phyloP scores from a whole-genome alignment of 2,888 invertebrate species.

The Bombylius major region DNA sequence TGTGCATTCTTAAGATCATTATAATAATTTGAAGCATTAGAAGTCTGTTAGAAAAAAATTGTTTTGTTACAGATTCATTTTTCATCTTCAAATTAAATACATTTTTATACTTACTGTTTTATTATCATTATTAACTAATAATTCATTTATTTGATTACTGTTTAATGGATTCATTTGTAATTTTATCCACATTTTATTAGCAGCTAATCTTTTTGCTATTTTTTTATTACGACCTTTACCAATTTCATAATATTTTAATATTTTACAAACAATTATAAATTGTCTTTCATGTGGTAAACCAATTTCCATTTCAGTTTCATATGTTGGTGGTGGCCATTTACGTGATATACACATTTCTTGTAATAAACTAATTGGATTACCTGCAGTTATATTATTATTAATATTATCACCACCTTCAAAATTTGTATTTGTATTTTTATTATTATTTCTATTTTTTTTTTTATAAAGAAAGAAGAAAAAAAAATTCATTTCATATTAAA shows the following conservation, averaged over 20 bases:
- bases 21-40: no score
- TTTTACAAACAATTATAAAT: constrained; percentile 83
- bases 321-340: constrained; percentile 89
- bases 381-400: constrained; percentile 63
- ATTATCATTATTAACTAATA: constrained; percentile 56
- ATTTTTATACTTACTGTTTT: not conserved
- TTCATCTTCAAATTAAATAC: no score
- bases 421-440: constrained; percentile 30
- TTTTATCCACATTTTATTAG: constrained; percentile 84
- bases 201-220: constrained; percentile 90
- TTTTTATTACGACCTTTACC: constrained; percentile 93
- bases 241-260: constrained; percentile 71
- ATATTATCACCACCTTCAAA: constrained; percentile 58
- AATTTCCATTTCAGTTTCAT: constrained; percentile 56
- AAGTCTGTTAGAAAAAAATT: no score
- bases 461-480: not conserved
- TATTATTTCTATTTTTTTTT: constrained; percentile 26
- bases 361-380: constrained; percentile 90
- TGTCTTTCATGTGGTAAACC: constrained; percentile 86
- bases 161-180: constrained; percentile 66
- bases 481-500: no score
- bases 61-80: no score
- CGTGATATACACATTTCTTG: constrained; percentile 94
- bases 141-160: constrained; percentile 43
- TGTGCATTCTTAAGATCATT: no score